phyloP scores from a whole-genome alignment of 2,797 vertebrate species.

The Hylomyscus alleni region DNA sequence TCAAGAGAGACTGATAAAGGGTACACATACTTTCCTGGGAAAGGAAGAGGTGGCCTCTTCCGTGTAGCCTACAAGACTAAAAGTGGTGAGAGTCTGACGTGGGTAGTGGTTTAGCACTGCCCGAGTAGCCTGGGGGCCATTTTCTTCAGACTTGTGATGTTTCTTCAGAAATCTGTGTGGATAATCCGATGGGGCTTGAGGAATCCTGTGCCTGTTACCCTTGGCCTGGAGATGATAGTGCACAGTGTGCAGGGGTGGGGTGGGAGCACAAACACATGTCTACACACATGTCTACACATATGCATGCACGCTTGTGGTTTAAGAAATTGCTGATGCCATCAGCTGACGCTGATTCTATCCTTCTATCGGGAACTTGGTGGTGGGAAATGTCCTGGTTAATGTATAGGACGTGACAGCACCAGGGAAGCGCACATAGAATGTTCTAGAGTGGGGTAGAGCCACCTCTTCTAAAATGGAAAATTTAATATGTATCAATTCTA shows the following conservation, averaged over 20 bases:
- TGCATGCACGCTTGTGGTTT: neutral
- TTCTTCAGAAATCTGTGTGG: neutral
- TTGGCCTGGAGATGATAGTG: neutral
- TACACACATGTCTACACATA: fast-evolving
- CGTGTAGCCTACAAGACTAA: neutral
- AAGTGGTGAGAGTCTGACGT: neutral
- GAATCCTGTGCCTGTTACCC: neutral
- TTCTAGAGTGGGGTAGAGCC: neutral
- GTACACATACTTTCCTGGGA: neutral
- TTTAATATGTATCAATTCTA: neutral
- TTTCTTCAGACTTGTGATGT: neutral
- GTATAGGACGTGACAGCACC: neutral
- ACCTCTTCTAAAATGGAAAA: neutral
- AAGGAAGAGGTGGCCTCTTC: neutral
- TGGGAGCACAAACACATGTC: neutral
- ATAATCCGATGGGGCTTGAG: neutral
- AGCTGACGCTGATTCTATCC: too few relatives aligned
- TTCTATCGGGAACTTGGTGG: neutral
- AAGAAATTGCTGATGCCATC: neutral
- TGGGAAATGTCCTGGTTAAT: neutral
- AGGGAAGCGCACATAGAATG: neutral
- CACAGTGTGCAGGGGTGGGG: neutral
- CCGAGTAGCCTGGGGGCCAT: neutral
- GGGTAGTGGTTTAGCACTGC: neutral
- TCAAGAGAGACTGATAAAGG: constrained; percentile 57